Conservation (phyloP, 1,140 invertebrate genomes). For the Drosophila prosaltans region DNA sequence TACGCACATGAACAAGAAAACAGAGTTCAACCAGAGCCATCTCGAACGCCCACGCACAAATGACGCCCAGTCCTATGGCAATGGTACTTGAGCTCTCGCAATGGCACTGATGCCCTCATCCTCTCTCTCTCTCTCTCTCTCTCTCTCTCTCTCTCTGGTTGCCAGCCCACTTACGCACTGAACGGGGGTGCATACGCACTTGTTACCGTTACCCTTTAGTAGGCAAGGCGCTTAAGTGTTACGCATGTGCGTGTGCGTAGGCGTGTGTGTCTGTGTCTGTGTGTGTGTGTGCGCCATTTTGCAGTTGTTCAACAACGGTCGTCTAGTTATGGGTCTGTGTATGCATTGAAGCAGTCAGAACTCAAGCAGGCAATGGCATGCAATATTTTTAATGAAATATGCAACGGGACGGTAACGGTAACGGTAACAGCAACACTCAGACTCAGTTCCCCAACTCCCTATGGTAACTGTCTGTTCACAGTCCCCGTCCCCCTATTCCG, state of each 20-base stretch:
- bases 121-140: too few relatives aligned
- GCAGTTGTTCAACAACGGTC: constrained; percentile 39
- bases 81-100: constrained; percentile 31
- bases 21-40: constrained; percentile 23
- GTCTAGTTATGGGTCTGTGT: constrained; percentile 22
- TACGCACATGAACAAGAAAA: constrained; percentile 44
- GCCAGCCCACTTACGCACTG: constrained; percentile 56
- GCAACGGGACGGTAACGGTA: constrained; percentile 49
- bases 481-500: not conserved
- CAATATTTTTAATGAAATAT: constrained; percentile 81
- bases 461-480: constrained; percentile 4
- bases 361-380: constrained; percentile 43
- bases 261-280: constrained; percentile 17
- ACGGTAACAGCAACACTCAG: constrained; percentile 31
- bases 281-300: constrained; percentile 58
- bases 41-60: constrained; percentile 73
- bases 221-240: constrained; percentile 59
- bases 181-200: constrained; percentile 39
- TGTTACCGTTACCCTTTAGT: constrained; percentile 36
- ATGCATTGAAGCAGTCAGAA: constrained; percentile 35
- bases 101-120: too few relatives aligned
- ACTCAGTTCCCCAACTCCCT: constrained; percentile 29
- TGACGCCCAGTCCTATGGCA: constrained; percentile 29
- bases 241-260: constrained; percentile 50
- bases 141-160: not conserved